Percentiles rank a stretch among this genome's conserved stretches.
These are phyloP conservation scores for Linurgus olivaceus DNA, from an alignment of 2,797 vertebrate species.

Conservation along the genomic window DNA sequence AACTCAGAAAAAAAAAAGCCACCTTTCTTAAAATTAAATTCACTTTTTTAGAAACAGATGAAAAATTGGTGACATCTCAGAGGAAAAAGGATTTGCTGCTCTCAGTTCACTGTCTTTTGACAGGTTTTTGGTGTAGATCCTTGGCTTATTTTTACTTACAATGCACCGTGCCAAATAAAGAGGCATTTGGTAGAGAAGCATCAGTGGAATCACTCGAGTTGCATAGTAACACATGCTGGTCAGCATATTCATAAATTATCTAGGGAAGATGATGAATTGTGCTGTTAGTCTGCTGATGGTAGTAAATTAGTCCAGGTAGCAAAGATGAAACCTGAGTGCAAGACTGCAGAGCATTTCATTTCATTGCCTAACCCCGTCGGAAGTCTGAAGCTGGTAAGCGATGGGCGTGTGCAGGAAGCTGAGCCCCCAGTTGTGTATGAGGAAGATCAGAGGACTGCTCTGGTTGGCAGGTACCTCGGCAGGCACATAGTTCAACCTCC, in stretches of 20 bases:
- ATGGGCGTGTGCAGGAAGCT: neutral
- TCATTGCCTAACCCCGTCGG: neutral
- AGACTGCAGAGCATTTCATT: neutral
- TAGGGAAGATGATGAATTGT: neutral
- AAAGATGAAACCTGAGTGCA: neutral
- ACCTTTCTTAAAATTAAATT: neutral
- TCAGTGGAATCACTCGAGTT: neutral
- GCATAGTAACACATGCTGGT: neutral
- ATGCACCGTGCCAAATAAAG: neutral
- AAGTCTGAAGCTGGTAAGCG: neutral
- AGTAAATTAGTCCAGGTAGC: neutral
- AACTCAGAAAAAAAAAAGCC: neutral
- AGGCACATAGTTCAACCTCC: neutral
- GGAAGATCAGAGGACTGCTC: neutral
- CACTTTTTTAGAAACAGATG: neutral
- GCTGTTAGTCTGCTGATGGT: neutral
- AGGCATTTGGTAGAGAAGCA: fast-evolving
- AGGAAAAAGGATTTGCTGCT: neutral
- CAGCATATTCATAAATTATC: neutral
- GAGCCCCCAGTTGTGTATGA: fast-evolving
- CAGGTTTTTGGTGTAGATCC: neutral
- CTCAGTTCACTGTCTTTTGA: neutral
- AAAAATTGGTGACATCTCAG: neutral
- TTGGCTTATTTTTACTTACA: neutral
- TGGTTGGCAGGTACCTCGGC: fast-evolving